These are phyloP conservation scores for Eulacestoma nigropectus DNA, from an alignment of 2,113 vertebrate genomes.

Conservation along the genomic window DNA sequence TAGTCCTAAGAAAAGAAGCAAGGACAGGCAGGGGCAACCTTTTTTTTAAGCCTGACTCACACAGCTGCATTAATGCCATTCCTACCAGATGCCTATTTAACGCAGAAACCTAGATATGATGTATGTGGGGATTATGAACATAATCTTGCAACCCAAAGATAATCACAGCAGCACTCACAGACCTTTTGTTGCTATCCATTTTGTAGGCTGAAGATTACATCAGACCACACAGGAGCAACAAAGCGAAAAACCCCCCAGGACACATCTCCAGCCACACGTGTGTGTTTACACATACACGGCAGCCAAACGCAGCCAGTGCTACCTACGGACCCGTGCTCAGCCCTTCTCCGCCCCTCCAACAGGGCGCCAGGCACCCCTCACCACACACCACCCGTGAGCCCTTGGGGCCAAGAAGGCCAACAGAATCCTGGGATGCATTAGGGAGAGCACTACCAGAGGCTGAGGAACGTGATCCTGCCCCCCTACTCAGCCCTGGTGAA, in stretches of 20 bases:
- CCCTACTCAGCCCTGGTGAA: background rate
- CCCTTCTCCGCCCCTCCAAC: background rate
- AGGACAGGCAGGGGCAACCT: background rate
- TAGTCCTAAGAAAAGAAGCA: background rate
- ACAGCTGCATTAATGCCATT: background rate
- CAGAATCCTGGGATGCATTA: background rate
- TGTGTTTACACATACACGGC: accelerated
- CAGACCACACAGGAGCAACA: accelerated
- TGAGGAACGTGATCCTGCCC: background rate
- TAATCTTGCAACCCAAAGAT: background rate
- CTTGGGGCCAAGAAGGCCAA: background rate
- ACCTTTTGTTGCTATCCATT: background rate
- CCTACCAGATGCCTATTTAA: background rate
- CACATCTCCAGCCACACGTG: background rate
- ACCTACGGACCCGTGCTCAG: background rate
- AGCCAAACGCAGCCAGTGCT: accelerated
- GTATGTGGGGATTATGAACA: background rate
- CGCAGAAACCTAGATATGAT: background rate
- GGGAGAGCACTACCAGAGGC: background rate
- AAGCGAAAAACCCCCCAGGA: background rate
- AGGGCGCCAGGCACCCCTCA: background rate
- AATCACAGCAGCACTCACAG: background rate
- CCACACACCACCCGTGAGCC: background rate
- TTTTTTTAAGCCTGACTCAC: background rate
- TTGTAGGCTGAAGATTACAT: accelerated